These are phyloP conservation scores for Hypanus sabinus DNA, from an alignment of 2,113 vertebrate species.

Conservation along the genomic window DNA sequence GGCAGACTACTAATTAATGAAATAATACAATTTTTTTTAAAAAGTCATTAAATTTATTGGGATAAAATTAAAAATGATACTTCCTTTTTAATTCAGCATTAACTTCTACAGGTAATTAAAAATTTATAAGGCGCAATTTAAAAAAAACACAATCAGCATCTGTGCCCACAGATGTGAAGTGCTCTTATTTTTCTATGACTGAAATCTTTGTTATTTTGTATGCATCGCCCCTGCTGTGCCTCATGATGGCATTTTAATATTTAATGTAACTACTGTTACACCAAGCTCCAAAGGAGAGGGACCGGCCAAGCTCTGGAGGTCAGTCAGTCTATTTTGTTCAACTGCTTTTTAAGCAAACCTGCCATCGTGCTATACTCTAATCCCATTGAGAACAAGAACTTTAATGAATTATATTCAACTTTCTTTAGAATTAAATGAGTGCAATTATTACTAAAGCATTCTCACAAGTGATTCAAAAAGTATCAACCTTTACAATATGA, in stretches of 20 bases:
- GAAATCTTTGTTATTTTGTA: slow-evolving; percentile 31
- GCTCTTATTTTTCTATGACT: background rate
- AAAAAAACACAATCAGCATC: slow-evolving; percentile 22
- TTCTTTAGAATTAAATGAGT: background rate
- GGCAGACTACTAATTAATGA: background rate
- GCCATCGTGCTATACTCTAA: background rate
- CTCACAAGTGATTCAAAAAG: background rate
- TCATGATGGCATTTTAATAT: slow-evolving; percentile 28
- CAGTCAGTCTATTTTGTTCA: background rate
- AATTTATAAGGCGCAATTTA: slow-evolving; percentile 23
- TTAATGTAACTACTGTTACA: slow-evolving; percentile 32
- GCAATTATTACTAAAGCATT: background rate
- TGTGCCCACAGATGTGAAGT: slow-evolving; percentile 23
- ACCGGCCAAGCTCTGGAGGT: background rate
- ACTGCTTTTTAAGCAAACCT: background rate
- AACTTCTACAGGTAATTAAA: slow-evolving; percentile 25
- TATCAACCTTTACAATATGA: slow-evolving; percentile 16
- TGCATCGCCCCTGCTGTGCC: slow-evolving; percentile 24
- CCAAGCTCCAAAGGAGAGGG: background rate
- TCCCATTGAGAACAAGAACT: background rate
- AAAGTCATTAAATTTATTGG: background rate
- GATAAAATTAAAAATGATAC: slow-evolving; percentile 22
- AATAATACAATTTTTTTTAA: background rate
- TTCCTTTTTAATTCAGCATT: background rate
- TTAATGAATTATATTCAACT: background rate